phyloP scores from a whole-genome alignment of 1,140 invertebrate genomes.

The Nasonia vitripennis region DNA sequence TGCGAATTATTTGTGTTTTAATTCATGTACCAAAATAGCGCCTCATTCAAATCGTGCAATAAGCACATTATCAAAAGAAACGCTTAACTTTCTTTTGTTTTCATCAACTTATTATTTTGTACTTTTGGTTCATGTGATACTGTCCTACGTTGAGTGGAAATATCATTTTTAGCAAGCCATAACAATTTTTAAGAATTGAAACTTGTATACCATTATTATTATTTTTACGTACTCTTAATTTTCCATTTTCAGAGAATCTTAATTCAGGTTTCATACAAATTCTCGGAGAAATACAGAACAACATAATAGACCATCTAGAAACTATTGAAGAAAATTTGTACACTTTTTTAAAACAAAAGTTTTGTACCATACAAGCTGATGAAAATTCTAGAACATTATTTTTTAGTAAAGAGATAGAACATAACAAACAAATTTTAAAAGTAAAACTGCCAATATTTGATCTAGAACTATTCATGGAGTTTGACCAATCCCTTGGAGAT shows the following conservation, averaged over 20 bases:
- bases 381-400: not conserved
- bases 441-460: not conserved
- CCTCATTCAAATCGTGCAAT: too few species aligned
- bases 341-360: not conserved
- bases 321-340: not conserved
- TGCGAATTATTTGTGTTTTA: too few species aligned
- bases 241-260: conserved; percentile 25
- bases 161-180: too few species aligned
- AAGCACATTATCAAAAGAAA: too few species aligned
- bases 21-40: too few species aligned
- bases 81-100: too few species aligned
- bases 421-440: not conserved
- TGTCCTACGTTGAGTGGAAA: too few species aligned
- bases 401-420: not conserved
- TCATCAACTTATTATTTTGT: too few species aligned
- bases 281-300: conserved; percentile 6
- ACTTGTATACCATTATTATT: too few species aligned
- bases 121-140: too few species aligned
- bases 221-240: not conserved
- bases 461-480: conserved; percentile 1
- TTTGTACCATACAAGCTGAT: not conserved
- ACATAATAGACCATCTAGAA: conserved; percentile 4
- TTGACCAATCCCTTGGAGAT: not conserved
- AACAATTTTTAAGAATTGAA: too few species aligned
- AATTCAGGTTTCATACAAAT: not conserved